Evolutionary conservation across 2,888 invertebrate genomes (phyloP).

Genomic region (Polylopha cassiicola): DNA sequence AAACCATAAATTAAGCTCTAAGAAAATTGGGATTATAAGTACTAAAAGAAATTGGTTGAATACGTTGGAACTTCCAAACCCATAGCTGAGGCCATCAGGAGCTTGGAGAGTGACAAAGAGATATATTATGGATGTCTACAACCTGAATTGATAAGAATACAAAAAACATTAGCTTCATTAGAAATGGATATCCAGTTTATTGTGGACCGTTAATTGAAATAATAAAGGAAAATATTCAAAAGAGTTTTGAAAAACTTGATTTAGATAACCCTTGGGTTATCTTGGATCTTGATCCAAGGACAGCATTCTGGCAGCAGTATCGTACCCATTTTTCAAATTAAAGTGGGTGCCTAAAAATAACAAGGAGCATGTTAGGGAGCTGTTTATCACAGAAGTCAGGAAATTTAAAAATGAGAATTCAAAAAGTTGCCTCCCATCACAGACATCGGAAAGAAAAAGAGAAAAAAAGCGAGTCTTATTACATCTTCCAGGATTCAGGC

Average conservation of each 20-base stretch:
- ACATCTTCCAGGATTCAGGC: conserved; percentile 13
- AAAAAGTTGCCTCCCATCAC: conserved; percentile 7
- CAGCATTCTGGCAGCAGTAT: conserved; percentile 19
- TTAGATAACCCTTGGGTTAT: conserved; percentile 3
- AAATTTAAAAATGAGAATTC: conserved; percentile 8
- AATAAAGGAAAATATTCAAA: neutral
- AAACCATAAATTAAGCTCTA: conserved; percentile 21
- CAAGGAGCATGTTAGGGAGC: conserved; percentile 15
- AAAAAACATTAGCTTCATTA: conserved; percentile 8
- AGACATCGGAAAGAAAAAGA: conserved; percentile 10
- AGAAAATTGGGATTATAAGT: conserved; percentile 10
- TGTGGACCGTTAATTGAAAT: conserved; percentile 6
- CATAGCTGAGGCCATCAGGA: conserved; percentile 26
- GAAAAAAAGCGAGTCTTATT: conserved; percentile 15
- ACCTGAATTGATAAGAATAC: conserved; percentile 22
- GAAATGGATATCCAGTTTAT: conserved; percentile 8
- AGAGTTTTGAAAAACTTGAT: neutral
- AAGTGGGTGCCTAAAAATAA: conserved; percentile 19
- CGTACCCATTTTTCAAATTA: conserved; percentile 19
- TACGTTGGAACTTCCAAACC: conserved; percentile 26
- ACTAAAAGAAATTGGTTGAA: conserved; percentile 27
- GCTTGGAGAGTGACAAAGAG: conserved; percentile 27
- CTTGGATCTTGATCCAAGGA: conserved; percentile 14
- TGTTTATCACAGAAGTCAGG: conserved; percentile 14
- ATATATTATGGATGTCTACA: conserved; percentile 27